Evolutionary conservation across 1,140 invertebrate species (phyloP).

Genomic region (Asbolus verrucosus): DNA sequence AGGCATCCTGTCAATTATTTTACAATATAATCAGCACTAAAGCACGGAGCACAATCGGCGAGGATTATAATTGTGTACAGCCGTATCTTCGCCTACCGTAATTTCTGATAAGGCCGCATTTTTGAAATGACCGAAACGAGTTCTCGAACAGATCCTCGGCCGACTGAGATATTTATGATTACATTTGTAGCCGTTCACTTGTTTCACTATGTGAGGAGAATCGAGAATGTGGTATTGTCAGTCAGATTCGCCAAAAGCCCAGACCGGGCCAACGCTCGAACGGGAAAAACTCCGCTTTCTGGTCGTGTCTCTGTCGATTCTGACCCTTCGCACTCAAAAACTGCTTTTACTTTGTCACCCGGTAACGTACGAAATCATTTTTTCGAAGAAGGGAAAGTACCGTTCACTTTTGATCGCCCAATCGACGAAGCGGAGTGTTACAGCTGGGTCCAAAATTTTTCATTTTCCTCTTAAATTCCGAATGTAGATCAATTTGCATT

Average conservation of each 20-base stretch:
- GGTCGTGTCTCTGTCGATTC: too few relatives aligned
- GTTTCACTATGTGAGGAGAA: slow-evolving; percentile 60
- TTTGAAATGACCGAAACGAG: slow-evolving; percentile 58
- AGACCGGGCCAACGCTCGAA: neutral
- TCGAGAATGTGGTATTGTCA: slow-evolving; percentile 59
- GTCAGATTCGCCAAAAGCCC: slow-evolving; percentile 53
- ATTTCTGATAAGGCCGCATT: slow-evolving; percentile 57
- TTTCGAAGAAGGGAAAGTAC: too few relatives aligned
- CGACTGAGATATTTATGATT: slow-evolving; percentile 60
- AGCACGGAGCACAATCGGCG: slow-evolving; percentile 49
- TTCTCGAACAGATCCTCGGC: slow-evolving; percentile 56
- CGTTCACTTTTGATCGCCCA: too few relatives aligned
- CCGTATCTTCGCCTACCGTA: slow-evolving; percentile 49
- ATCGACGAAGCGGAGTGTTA: too few relatives aligned
- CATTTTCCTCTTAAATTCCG: too few relatives aligned
- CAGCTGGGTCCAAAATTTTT: too few relatives aligned
- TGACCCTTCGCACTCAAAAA: too few relatives aligned
- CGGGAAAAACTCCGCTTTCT: neutral
- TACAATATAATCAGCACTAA: slow-evolving; percentile 58
- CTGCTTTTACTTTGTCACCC: too few relatives aligned
- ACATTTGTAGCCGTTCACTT: slow-evolving; percentile 61
- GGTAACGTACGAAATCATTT: too few relatives aligned
- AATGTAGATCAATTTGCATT: too few relatives aligned
- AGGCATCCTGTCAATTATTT: slow-evolving; percentile 52
- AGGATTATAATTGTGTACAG: slow-evolving; percentile 57